Conservation (phyloP, 2,797 vertebrate genomes). For the Microcaecilia unicolor region DNA sequence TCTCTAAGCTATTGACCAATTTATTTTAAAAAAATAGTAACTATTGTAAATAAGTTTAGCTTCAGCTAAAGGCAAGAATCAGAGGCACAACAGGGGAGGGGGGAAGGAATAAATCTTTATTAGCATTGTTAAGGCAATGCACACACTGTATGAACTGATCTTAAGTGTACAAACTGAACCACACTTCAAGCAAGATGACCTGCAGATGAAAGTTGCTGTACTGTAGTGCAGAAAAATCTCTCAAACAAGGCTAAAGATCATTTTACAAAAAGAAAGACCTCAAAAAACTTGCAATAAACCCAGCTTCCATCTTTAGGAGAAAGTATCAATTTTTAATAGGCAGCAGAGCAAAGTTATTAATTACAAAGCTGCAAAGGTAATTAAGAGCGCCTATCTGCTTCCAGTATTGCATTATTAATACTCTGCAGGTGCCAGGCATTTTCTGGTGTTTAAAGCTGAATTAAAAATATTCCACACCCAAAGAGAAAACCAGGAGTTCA, state of each 20-base stretch:
- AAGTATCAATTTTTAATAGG: slow-evolving; percentile 30
- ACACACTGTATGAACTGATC: slow-evolving; percentile 45
- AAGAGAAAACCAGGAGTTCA: slow-evolving; percentile 23
- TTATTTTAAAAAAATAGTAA: no score
- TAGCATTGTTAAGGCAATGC: slow-evolving; percentile 64
- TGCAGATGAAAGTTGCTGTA: slow-evolving; percentile 46
- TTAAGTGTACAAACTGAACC: slow-evolving; percentile 44
- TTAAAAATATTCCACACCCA: slow-evolving; percentile 31
- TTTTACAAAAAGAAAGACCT: slow-evolving; percentile 42
- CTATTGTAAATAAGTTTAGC: no score
- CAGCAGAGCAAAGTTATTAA: slow-evolving; percentile 27
- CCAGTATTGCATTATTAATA: slow-evolving; percentile 28
- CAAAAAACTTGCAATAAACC: no score
- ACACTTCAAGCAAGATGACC: slow-evolving; percentile 40
- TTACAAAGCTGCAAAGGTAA: slow-evolving; percentile 20
- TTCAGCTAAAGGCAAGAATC: no score
- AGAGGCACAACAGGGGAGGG: no score
- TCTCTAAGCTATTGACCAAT: no score
- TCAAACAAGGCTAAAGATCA: slow-evolving; percentile 24
- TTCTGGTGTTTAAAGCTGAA: slow-evolving; percentile 35
- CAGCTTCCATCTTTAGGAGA: slow-evolving; percentile 33
- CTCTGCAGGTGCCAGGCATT: slow-evolving; percentile 27
- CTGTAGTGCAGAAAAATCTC: slow-evolving; percentile 19
- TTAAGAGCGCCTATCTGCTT: slow-evolving; percentile 23
- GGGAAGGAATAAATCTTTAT: slow-evolving; percentile 50